Conservation (phyloP, 2,113 vertebrate species). For the Pungitius pungitius region DNA sequence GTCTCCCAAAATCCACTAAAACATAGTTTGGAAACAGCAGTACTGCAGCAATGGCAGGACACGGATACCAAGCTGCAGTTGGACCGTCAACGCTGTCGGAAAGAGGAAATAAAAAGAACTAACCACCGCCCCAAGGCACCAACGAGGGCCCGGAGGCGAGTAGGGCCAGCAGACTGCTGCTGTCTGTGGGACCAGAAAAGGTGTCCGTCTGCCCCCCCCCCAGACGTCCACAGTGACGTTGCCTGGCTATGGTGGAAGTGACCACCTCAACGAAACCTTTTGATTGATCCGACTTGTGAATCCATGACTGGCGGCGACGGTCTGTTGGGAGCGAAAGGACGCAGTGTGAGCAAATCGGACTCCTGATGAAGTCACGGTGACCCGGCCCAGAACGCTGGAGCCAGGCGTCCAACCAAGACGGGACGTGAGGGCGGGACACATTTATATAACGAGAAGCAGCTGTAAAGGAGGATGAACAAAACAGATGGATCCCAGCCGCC, state of each 20-base stretch:
- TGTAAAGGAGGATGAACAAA: conserved; percentile 11
- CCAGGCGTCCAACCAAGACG: conserved; percentile 8
- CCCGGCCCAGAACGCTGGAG: conserved; percentile 43
- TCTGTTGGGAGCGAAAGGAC: neutral
- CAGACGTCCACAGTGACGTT: conserved; percentile 16
- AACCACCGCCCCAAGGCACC: neutral
- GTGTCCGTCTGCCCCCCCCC: conserved; percentile 4
- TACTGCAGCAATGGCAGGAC: no score
- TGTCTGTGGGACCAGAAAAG: conserved; percentile 37
- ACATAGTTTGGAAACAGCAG: no score
- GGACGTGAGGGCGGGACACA: conserved; percentile 42
- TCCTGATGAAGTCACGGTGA: conserved; percentile 8
- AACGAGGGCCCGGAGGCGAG: conserved; percentile 16
- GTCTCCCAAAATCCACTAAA: no score
- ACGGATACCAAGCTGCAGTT: neutral
- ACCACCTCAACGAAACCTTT: conserved; percentile 1
- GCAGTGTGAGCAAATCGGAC: conserved; percentile 10
- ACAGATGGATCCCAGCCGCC: neutral
- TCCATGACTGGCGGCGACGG: neutral
- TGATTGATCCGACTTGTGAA: neutral
- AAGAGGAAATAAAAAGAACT: neutral
- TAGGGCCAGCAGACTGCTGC: conserved; percentile 34
- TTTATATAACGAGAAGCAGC: conserved; percentile 39
- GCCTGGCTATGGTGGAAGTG: neutral
- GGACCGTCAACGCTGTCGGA: neutral